Evolutionary conservation across 2,888 invertebrate genomes (phyloP), one percentile per base, ranked within the genome.

Genomic region (Plemyria rubiginata): DNA sequence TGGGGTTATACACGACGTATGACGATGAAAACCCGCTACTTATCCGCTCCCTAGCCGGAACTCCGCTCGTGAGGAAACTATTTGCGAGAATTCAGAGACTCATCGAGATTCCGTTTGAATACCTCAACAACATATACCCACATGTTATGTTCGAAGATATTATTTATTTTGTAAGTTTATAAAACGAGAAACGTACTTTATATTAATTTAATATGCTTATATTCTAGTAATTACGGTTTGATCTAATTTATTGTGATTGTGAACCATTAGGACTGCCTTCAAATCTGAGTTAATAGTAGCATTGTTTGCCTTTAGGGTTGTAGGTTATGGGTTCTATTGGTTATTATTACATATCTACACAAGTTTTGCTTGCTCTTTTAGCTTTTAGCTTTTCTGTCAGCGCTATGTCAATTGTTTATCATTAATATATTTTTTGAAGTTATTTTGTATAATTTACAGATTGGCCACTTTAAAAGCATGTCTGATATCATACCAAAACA

Each of bases 41-140:
- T 0, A 45, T 81, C 0, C 94, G 94, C 49, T 81, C 94, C 3
- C 77, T 96, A 50, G 87, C 93, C 0, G 92, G 93, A 8, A 94
- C 95, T 73, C 96, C 97, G 1, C 79, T 92, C 13, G 78, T 95
- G 0, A 93, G 97, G 60, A 95, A 95, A 79, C 94, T 97, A 79
- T 15, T 95, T 0, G 89, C 94, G 0, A 93, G 97, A 54, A 60
- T 95, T 8, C 71, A 95, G 8, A 87, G 89, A 8, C 79, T 96
- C 0, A 77, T 94, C 2, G 95, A 97, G 81, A 79, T 94, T 66
- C 94, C 95, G 0, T 95, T 97, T 78, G 93, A 94, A 72, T 86
- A 94, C 63, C 74, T 96, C 0, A 93, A 97, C 70, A 90, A 87
- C 32, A 73, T 95, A 16, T 95, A 95, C 82, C 96, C 97, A 0